A percentile compares a stretch with the other conserved stretches of the same genome.
Conservation (phyloP, 1,140 invertebrate genomes). For the Dendrolimus kikuchii region DNA sequence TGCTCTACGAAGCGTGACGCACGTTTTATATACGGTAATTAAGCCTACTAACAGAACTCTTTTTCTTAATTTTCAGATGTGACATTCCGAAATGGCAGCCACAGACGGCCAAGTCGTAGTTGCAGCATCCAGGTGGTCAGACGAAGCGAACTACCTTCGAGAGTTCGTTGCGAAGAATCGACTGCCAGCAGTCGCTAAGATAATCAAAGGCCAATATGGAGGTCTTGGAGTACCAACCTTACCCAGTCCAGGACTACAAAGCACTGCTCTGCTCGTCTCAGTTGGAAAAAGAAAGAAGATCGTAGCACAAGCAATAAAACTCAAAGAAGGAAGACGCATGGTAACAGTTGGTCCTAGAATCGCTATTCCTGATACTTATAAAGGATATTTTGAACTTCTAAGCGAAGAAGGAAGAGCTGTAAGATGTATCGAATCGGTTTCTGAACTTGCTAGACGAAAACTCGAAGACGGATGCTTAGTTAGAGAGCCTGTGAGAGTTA, state of each 20-base stretch:
- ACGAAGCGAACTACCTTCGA: conserved; percentile 83
- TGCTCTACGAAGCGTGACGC: too few relatives aligned
- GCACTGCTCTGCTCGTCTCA: conserved; percentile 87
- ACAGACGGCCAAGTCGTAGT: conserved; percentile 89
- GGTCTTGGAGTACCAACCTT: conserved; percentile 89
- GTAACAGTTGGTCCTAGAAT: conserved; percentile 86
- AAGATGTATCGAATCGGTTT: conserved; percentile 90
- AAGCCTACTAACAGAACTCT: too few relatives aligned
- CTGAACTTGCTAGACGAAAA: conserved; percentile 83
- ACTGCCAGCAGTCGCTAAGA: conserved; percentile 89
- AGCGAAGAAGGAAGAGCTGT: conserved; percentile 94
- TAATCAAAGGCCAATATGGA: conserved; percentile 93
- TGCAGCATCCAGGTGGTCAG: conserved; percentile 88
- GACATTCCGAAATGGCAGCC: conserved; percentile 79
- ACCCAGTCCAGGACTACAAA: conserved; percentile 86
- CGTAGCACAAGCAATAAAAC: conserved; percentile 91
- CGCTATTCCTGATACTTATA: conserved; percentile 91
- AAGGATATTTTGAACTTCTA: conserved; percentile 94
- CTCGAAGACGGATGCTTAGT: conserved; percentile 88
- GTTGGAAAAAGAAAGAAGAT: conserved; percentile 89
- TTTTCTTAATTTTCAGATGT: conserved; percentile 51
- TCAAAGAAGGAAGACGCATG: conserved; percentile 86
- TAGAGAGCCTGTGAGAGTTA: conserved; percentile 88
- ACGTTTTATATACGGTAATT: too few relatives aligned
- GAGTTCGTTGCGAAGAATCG: conserved; percentile 86